Evolutionary conservation across 2,113 vertebrate species (phyloP).

Genomic region (Salvator merianae): DNA sequence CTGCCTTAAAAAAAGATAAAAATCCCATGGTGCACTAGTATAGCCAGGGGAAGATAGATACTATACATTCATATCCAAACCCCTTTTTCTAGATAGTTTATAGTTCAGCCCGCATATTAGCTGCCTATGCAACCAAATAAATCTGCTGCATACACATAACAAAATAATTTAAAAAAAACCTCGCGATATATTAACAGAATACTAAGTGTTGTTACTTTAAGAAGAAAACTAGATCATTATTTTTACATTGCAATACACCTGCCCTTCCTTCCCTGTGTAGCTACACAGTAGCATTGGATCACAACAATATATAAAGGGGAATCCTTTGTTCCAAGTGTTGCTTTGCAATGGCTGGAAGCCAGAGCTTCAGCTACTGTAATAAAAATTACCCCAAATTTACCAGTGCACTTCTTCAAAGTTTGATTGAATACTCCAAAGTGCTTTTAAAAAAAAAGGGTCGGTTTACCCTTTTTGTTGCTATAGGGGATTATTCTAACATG

Average conservation of each 20-base stretch:
- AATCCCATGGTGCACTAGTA: not conserved
- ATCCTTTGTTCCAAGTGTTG: constrained; percentile 50
- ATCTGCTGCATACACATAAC: not conserved
- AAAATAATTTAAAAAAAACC: not conserved
- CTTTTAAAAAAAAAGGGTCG: constrained; percentile 64
- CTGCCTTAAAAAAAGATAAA: not conserved
- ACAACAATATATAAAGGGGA: not conserved
- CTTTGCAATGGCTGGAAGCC: constrained; percentile 35
- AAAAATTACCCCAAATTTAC: constrained; percentile 72
- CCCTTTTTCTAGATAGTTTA: not conserved
- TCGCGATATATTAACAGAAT: not conserved
- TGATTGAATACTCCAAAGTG: constrained; percentile 75
- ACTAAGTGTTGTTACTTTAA: not conserved
- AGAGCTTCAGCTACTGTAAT: constrained; percentile 53
- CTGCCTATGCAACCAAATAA: not conserved
- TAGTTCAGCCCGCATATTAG: not conserved
- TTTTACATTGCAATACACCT: not conserved
- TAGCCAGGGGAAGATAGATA: not conserved
- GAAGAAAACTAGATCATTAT: not conserved
- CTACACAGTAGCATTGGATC: not conserved
- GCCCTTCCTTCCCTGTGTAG: not conserved
- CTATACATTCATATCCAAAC: not conserved
- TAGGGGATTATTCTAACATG: constrained; percentile 79
- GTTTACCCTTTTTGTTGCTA: constrained; percentile 68
- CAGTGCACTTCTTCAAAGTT: constrained; percentile 68